Evolutionary conservation across 2,888 invertebrate species (phyloP), one percentile per base, ranked within the genome.

Genomic region (Callosobruchus maculatus): DNA sequence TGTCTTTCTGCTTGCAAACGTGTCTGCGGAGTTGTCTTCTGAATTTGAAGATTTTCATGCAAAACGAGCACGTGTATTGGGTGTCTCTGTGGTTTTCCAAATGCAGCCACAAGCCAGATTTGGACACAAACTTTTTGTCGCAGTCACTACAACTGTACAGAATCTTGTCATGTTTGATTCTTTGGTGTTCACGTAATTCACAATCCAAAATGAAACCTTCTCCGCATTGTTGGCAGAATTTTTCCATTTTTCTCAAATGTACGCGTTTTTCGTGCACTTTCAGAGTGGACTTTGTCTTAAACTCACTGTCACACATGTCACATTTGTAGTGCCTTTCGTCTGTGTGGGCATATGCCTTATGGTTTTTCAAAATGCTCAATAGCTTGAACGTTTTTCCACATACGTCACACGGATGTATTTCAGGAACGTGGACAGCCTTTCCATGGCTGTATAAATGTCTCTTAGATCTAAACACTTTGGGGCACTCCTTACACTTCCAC

Each of bases 261-360:
- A 75, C 71, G 20, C 66, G 70, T 67, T 71, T 66, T 72, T 71
- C 71, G 68, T 77, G 79, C 13, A 70, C 72, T 20, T 73, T 70
- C 13, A 77, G 69, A 20, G 49, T 68, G 67, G 70, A 73, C 22
- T 71, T 70, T 7, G 72, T 49, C 1, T 71, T 70, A 21, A 77
- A 77, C 49, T 71, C 20, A 31, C 49, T 71, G 2, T 5, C 31
- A 21, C 71, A 71, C 20, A 49, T 18, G 7, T 49, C 71, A 71
- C 71, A 71, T 71, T 30, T 7, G 22, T 31, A 31, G 22, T 49
- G 0, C n/a, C 20, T 31, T 49, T 31, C n/a, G 18, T 71, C 21
- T 20, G 21, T 71, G 71, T 71, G 49, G 5, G 4, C 31, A 21
- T n/a, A 26, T 20, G 9, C 7, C 22, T 68, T 20, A 49, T 71